Evolutionary conservation across 2,797 vertebrate species (phyloP).

Genomic region (Natrix natrix): DNA sequence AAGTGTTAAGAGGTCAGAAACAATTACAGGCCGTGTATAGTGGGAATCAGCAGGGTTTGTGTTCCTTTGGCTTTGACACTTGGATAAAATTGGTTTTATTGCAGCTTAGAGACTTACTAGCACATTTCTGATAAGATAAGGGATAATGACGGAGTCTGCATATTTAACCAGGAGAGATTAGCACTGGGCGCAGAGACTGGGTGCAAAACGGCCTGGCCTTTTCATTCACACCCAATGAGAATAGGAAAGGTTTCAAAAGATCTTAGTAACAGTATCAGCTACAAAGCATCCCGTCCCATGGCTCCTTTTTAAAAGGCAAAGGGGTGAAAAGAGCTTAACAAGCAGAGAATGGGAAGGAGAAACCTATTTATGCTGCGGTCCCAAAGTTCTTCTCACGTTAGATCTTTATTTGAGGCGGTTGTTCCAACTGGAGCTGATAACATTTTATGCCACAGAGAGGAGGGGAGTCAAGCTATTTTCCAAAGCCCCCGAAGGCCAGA

Average conservation of each 20-base stretch:
- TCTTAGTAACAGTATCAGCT: conserved; percentile 27
- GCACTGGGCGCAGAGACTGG: conserved; percentile 35
- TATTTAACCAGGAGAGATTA: conserved; percentile 56
- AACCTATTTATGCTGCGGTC: neutral
- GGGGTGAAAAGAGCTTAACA: neutral
- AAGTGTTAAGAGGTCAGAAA: conserved; percentile 66
- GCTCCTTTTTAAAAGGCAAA: neutral
- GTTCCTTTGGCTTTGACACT: conserved; percentile 64
- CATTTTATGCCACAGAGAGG: neutral
- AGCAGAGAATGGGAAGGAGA: neutral
- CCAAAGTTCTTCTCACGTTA: neutral
- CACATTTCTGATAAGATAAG: conserved; percentile 68
- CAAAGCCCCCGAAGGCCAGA: neutral
- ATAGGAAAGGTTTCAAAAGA: conserved; percentile 13
- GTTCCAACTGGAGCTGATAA: neutral
- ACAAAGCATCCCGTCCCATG: neutral
- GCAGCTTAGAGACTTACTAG: conserved; percentile 53
- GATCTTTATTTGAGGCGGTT: neutral
- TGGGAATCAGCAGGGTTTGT: conserved; percentile 54
- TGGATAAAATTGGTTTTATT: conserved; percentile 67
- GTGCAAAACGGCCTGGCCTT: conserved; percentile 45
- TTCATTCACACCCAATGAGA: conserved; percentile 32
- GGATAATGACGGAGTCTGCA: conserved; percentile 55
- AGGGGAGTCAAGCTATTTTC: neutral
- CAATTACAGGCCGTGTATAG: conserved; percentile 58